These are phyloP conservation scores for Sakesphorus luctuosus DNA, from an alignment of 2,113 vertebrate species.

Conservation along the genomic window DNA sequence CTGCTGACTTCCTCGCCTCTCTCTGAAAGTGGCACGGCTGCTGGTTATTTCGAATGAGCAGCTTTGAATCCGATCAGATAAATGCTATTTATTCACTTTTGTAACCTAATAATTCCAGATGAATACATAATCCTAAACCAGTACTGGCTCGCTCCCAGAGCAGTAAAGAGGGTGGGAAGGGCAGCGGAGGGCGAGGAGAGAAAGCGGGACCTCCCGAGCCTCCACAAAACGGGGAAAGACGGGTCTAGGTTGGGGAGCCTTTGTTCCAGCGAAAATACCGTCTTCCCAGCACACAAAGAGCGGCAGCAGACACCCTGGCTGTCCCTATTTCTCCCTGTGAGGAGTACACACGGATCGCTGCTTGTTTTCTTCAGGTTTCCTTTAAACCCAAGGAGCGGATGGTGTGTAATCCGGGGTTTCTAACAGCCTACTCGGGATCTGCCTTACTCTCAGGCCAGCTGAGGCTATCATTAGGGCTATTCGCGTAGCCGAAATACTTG, in stretches of 20 bases:
- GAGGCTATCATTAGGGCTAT: neutral
- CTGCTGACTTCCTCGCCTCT: neutral
- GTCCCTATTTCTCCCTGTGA: neutral
- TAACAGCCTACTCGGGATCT: neutral
- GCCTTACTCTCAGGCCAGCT: neutral
- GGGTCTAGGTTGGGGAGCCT: neutral
- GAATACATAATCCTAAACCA: conserved; percentile 58
- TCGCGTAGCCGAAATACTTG: neutral
- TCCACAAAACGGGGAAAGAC: neutral
- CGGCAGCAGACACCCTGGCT: neutral
- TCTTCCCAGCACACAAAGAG: conserved; percentile 1
- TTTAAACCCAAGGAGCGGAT: neutral
- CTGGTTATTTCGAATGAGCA: conserved; percentile 28
- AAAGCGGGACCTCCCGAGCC: neutral
- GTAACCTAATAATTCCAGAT: conserved; percentile 57
- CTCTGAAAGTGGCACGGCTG: conserved; percentile 15
- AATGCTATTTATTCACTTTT: conserved; percentile 54
- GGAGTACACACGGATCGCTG: neutral
- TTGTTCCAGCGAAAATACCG: neutral
- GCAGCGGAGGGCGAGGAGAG: neutral
- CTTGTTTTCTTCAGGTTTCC: neutral
- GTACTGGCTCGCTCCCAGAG: conserved; percentile 32
- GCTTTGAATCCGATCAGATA: conserved; percentile 62
- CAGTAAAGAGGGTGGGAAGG: conserved; percentile 39
- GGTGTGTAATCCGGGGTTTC: neutral